Conservation (phyloP, 2,113 vertebrate genomes). For the Callionymus lyra region DNA sequence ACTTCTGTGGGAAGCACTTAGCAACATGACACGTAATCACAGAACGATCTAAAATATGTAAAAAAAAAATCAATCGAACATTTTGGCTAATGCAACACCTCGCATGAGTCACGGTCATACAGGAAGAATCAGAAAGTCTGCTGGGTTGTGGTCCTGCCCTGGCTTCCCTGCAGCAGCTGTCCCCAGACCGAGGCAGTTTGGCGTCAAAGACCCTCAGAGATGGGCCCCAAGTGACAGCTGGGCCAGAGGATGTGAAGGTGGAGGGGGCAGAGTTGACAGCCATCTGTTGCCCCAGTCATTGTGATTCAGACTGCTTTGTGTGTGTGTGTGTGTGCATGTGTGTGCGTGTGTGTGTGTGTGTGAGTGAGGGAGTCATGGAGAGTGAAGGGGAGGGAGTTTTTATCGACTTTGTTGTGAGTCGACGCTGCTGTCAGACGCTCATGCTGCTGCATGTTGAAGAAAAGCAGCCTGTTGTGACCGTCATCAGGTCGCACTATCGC, state of each 20-base stretch:
- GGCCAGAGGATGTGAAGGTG: conserved; percentile 52
- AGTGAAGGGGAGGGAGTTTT: conserved; percentile 25
- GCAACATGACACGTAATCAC: too few species aligned
- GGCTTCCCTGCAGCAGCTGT: conserved; percentile 50
- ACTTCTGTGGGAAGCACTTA: too few species aligned
- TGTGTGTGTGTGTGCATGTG: conserved; percentile 25
- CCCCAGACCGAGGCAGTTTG: conserved; percentile 44
- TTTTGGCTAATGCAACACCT: too few species aligned
- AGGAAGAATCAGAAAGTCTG: conserved; percentile 29
- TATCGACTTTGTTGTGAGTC: conserved; percentile 38
- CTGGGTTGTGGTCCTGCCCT: conserved; percentile 12
- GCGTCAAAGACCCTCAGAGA: conserved; percentile 48
- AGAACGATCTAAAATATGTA: background rate
- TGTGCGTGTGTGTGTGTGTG: conserved; percentile 22
- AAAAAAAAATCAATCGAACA: too few species aligned
- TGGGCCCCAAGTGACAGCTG: conserved; percentile 56
- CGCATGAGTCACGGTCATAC: conserved; percentile 2
- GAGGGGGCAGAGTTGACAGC: conserved; percentile 56
- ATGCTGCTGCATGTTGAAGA: conserved; percentile 19
- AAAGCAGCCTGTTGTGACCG: conserved; percentile 7
- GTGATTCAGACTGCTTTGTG: conserved; percentile 50
- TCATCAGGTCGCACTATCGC: conserved; percentile 11
- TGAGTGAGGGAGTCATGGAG: conserved; percentile 5
- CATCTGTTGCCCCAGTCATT: conserved; percentile 66
- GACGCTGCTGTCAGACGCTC: conserved; percentile 27